These are phyloP conservation scores for Pheosia tremula DNA, from an alignment of 2,888 invertebrate genomes.

Conservation along the genomic window DNA sequence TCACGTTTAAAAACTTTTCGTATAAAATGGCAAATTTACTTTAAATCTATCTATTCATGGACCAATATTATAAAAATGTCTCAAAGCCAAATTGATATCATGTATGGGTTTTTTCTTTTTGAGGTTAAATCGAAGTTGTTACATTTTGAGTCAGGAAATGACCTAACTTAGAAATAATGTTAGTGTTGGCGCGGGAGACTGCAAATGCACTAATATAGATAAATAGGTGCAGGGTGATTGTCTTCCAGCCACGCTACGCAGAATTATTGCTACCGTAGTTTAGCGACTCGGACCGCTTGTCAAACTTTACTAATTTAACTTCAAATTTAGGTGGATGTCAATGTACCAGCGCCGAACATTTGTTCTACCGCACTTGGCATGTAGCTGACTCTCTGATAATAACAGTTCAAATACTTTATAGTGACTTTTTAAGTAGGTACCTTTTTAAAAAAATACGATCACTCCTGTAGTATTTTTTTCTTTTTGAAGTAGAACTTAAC, in stretches of 20 bases:
- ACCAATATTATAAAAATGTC: too few species aligned
- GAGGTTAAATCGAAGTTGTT: too few species aligned
- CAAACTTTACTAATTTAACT: constrained; percentile 84
- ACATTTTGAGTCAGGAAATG: too few species aligned
- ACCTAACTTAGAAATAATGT: too few species aligned
- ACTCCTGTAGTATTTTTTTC: too few species aligned
- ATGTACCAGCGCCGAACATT: constrained; percentile 56
- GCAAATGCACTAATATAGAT: constrained; percentile 39
- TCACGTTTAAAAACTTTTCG: constrained; percentile 31
- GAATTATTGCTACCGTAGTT: constrained; percentile 79
- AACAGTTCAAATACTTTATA: constrained; percentile 41
- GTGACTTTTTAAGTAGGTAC: too few species aligned
- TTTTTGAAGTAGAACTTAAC: too few species aligned
- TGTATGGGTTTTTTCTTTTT: too few species aligned
- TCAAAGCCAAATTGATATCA: too few species aligned
- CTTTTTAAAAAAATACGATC: too few species aligned
- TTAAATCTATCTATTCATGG: too few species aligned
- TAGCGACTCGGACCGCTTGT: constrained; percentile 75
- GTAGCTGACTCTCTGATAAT: constrained; percentile 55
- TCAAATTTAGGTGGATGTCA: constrained; percentile 77
- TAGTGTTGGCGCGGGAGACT: not conserved
- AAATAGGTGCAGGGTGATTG: constrained; percentile 60
- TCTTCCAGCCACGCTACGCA: constrained; percentile 66
- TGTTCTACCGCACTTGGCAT: constrained; percentile 59
- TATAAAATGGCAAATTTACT: constrained; percentile 19